Evolutionary conservation across 1,140 invertebrate species (phyloP), one percentile per base, ranked within the genome.

Genomic region (Drosophila punjabiensis): DNA sequence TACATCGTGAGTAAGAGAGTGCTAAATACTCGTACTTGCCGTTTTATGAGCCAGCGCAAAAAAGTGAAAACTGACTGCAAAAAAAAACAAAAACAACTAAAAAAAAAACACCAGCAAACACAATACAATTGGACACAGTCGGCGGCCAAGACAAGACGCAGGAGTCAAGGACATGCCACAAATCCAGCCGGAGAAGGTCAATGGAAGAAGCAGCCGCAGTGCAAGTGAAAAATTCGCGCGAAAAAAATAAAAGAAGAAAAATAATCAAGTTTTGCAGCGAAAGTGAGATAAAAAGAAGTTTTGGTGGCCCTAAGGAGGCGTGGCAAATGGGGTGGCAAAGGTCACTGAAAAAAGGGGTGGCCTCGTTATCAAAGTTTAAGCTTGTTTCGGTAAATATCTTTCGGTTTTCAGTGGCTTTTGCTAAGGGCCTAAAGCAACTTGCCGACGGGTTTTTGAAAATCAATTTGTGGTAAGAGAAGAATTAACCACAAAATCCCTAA

Each of bases 81-180:
- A 63, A 63, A 43, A 62, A 56, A 67, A 5, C 1, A 55, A 20
- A 5, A 50, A 53, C 52, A 69, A 20, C 64, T n/a, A 52, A 43
- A 56, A 62, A 53, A 69, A 32, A 53, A 18, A 24, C 0, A 53
- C n/a, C 30, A 16, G 82, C 50, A 76, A 82, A 80, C 52, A 75
- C 84, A 79, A 87, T 88, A 87, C 83, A 82, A 75, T 79, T 75
- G 71, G 71, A 80, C 50, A 65, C 43, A 76, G 45, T 58, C 59
- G 55, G 14, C 43, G 74, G 70, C 67, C 76, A 74, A 89, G 66
- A 52, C 68, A 74, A 89, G 66, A 52, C 65, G 71, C 76, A 86
- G 63, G 47, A 90, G 79, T 87, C 87, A 91, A 91, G 88, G 88
- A 91, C 88, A 91, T 91, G 76, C 76, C 71, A 59, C 82, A 82